These are phyloP conservation scores for Geotrupes spiniger DNA, from an alignment of 2,888 invertebrate species.

Conservation along the genomic window DNA sequence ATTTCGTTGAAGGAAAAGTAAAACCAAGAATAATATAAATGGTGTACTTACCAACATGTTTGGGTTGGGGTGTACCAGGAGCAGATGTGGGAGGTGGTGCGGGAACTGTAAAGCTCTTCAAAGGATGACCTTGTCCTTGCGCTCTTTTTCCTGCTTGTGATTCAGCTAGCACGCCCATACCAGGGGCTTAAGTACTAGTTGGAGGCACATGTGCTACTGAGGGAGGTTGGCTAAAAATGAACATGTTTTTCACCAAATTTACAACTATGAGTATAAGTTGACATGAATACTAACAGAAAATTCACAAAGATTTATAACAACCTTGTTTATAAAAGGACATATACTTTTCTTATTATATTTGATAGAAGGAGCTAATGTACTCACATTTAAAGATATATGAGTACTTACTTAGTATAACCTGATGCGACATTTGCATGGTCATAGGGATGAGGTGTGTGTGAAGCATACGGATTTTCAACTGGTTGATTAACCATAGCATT, in stretches of 20 bases:
- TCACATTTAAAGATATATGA: no score
- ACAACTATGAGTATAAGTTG: no score
- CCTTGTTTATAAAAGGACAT: no score
- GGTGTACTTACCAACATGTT: constrained; percentile 52
- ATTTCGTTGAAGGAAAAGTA: constrained; percentile 16
- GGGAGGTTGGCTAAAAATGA: constrained; percentile 36
- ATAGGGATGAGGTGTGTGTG: constrained; percentile 41
- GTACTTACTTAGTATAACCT: constrained; percentile 39
- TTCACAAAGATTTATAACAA: no score
- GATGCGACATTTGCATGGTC: constrained; percentile 33
- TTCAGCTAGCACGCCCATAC: constrained; percentile 47
- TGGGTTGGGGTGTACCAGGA: constrained; percentile 53
- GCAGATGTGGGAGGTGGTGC: constrained; percentile 65
- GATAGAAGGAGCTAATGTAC: no score
- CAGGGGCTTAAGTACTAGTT: constrained; percentile 51
- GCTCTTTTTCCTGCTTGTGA: constrained; percentile 51
- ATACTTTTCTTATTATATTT: no score
- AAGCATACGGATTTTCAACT: constrained; percentile 48
- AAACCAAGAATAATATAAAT: constrained; percentile 13
- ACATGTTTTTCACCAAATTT: no score
- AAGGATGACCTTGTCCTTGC: constrained; percentile 54
- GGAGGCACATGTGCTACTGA: constrained; percentile 41
- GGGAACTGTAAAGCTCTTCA: constrained; percentile 81
- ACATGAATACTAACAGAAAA: no score
- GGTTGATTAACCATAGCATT: constrained; percentile 38